Evolutionary conservation across 37 sponge, comb jelly and placozoan genomes (phyloP), one percentile per base, ranked within the genome.

Genomic region (Ephydatia muelleri): DNA sequence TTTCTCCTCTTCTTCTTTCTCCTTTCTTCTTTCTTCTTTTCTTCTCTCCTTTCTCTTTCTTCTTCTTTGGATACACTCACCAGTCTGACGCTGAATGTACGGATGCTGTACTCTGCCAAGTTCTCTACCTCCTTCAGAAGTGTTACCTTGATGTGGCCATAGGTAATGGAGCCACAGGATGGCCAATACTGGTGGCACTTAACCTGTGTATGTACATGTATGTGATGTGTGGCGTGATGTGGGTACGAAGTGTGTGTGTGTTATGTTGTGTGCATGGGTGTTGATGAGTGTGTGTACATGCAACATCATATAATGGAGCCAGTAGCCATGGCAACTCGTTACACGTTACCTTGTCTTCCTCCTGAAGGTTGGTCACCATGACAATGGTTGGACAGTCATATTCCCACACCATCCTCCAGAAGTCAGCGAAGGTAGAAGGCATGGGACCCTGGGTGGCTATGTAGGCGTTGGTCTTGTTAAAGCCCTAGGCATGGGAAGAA

Each of bases 181-280:
- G 97, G 97, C 90, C 92, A 96, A 71, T 96, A 96, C 88, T 93
- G 91, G 71, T 93, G 90, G 75, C 97, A 96, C 72, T 96, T 96
- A 5, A 85, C 67, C 94, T 93, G 80, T 5, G 14, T n/a, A n/a
- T n/a, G n/a, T n/a, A n/a, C n/a, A n/a, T n/a, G n/a, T n/a, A n/a
- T n/a, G n/a, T n/a, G n/a, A n/a, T n/a, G n/a, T n/a, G n/a, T n/a
- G n/a, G n/a, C n/a, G n/a, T n/a, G n/a, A n/a, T n/a, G n/a, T n/a
- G n/a, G n/a, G n/a, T n/a, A n/a, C n/a, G n/a, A n/a, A n/a, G n/a
- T n/a, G n/a, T n/a, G n/a, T n/a, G n/a, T n/a, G n/a, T n/a, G n/a
- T n/a, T n/a, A n/a, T n/a, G n/a, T n/a, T n/a, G n/a, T n/a, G n/a
- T n/a, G n/a, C n/a, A n/a, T n/a, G n/a, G n/a, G n/a, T n/a, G n/a